These are phyloP conservation scores for Colaptes auratus DNA, from an alignment of 2,113 vertebrate genomes.

Conservation along the genomic window DNA sequence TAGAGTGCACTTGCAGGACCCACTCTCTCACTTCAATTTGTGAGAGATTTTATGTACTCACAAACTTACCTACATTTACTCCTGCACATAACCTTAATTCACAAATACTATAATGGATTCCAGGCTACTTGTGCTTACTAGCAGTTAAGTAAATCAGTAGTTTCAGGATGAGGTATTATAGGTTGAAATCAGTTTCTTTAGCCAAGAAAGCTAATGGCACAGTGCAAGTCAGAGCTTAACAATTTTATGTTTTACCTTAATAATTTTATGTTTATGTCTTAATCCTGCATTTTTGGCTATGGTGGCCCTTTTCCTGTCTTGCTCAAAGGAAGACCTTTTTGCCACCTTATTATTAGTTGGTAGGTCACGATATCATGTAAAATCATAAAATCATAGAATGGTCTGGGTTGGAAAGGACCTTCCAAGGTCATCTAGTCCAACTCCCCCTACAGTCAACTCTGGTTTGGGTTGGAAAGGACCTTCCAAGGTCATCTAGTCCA, in stretches of 20 bases:
- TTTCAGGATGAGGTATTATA: neutral
- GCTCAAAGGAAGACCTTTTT: neutral
- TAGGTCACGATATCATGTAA: neutral
- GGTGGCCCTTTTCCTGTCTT: neutral
- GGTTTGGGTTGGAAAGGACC: too few species aligned
- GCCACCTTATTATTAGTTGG: neutral
- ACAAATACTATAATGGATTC: neutral
- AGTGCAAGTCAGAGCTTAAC: neutral
- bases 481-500: too few species aligned
- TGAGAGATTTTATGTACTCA: neutral
- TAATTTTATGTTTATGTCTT: too few species aligned
- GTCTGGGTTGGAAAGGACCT: too few species aligned
- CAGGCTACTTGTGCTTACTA: neutral
- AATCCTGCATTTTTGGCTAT: neutral
- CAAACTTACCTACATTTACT: neutral
- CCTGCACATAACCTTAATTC: fast-evolving
- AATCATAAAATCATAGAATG: too few species aligned
- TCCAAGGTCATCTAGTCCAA: too few species aligned
- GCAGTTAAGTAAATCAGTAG: neutral
- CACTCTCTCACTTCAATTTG: neutral
- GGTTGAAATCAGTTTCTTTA: neutral
- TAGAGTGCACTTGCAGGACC: neutral
- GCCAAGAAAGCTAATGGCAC: neutral
- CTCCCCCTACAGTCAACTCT: too few species aligned
- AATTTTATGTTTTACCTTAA: neutral